Conservation (phyloP, 2,113 vertebrate species). For the Mobula birostris region DNA sequence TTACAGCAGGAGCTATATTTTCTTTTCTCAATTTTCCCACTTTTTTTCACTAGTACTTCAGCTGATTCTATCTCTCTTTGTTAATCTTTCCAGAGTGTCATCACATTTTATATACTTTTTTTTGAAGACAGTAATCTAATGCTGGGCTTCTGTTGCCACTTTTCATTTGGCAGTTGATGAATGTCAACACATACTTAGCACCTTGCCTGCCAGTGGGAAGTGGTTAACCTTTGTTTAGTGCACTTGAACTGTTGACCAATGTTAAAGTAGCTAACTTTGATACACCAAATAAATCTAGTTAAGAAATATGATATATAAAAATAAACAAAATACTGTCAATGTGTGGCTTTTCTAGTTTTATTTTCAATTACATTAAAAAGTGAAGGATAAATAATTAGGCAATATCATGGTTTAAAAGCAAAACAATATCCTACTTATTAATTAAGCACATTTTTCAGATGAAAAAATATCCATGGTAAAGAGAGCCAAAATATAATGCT, state of each 20-base stretch:
- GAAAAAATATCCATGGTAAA: not conserved
- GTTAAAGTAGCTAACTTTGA: not conserved
- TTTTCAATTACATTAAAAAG: not conserved
- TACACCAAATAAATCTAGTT: not conserved
- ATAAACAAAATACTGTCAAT: not conserved
- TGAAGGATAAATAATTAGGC: not conserved
- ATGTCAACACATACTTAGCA: not conserved
- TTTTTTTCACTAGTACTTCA: not conserved
- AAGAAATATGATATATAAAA: not conserved
- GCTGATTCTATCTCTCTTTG: not conserved
- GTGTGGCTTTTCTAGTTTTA: not conserved
- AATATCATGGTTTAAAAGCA: not conserved
- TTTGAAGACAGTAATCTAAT: not conserved
- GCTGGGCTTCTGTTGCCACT: not conserved
- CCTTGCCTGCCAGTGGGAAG: not conserved
- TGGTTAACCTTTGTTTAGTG: not conserved
- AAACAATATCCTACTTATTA: not conserved
- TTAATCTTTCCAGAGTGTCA: not conserved
- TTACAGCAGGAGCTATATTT: not conserved
- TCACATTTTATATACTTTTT: not conserved
- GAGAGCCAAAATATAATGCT: not conserved
- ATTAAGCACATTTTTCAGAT: not conserved
- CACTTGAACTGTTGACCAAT: not conserved
- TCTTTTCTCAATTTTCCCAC: not conserved
- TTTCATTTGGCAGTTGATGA: not conserved